A percentile compares a stretch with the other conserved stretches of the same genome.
Conservation (phyloP, 2,797 vertebrate genomes). For the Myoxocephalus aenaeus region DNA sequence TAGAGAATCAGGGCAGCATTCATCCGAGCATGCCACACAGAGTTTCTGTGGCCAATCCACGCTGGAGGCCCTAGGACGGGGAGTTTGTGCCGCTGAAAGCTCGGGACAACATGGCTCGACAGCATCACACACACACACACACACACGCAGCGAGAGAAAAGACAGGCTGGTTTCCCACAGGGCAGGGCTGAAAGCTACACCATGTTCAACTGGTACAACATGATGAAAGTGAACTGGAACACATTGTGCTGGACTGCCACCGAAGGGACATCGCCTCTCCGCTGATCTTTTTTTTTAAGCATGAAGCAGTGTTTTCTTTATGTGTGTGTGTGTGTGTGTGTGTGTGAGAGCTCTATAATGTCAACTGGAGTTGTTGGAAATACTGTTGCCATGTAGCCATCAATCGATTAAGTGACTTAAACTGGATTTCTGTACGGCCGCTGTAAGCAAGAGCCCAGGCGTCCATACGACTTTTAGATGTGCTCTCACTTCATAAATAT, state of each 20-base stretch:
- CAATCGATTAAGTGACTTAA: conserved; percentile 75
- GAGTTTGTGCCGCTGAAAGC: conserved; percentile 78
- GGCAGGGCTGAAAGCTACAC: conserved; percentile 84
- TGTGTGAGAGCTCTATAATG: conserved; percentile 52
- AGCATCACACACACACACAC: conserved; percentile 58
- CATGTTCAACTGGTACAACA: conserved; percentile 85
- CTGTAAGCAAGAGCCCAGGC: conserved; percentile 44
- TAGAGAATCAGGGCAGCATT: conserved; percentile 70
- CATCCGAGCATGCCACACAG: conserved; percentile 75
- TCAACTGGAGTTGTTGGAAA: conserved; percentile 56
- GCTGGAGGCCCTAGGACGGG: conserved; percentile 77
- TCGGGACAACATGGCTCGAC: conserved; percentile 75
- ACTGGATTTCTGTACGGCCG: conserved; percentile 63
- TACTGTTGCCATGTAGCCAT: conserved; percentile 62
- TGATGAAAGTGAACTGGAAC: conserved; percentile 86
- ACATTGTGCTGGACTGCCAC: conserved; percentile 84
- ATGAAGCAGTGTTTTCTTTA: conserved; percentile 84
- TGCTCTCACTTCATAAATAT: neutral
- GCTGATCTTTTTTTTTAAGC: conserved; percentile 82
- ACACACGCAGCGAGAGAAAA: conserved; percentile 74
- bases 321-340: too few species aligned
- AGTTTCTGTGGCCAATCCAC: conserved; percentile 78
- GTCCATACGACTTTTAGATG: neutral
- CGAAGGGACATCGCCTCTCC: conserved; percentile 78
- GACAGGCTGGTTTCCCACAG: conserved; percentile 82